phyloP scores from a whole-genome alignment of 2,888 invertebrate genomes.

The Drosophila longiperda region DNA sequence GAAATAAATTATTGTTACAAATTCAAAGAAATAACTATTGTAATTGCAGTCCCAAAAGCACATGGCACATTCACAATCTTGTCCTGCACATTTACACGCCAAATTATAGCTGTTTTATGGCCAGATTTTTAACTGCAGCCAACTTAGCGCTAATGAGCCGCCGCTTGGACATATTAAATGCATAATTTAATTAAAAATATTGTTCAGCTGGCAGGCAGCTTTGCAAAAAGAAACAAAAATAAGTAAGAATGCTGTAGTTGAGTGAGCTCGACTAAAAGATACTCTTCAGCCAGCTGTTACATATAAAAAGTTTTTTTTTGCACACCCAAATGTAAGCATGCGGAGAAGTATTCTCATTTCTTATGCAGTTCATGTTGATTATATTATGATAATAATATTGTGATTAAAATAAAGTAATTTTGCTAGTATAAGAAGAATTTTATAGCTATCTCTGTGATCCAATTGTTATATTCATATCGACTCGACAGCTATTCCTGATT shows the following conservation, averaged over 20 bases:
- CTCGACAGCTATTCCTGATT: not conserved
- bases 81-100: too few species aligned
- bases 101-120: conserved; percentile 14
- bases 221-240: not conserved
- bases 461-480: not conserved
- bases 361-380: not conserved
- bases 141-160: conserved; percentile 54
- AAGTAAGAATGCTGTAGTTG: not conserved
- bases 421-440: not conserved
- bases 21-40: not conserved
- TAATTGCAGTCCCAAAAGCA: not conserved
- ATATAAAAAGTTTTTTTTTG: not conserved
- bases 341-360: not conserved
- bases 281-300: not conserved
- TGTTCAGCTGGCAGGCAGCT: conserved; percentile 34
- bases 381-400: not conserved
- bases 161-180: conserved; percentile 50
- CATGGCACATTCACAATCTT: not conserved
- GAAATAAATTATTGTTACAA: not conserved
- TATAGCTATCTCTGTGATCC: not conserved
- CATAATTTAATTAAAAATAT: conserved; percentile 61
- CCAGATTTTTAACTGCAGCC: conserved; percentile 14
- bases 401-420: not conserved
- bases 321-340: not conserved
- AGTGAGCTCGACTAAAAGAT: not conserved